These are phyloP conservation scores for Puffinus mauretanicus DNA, from an alignment of 2,113 vertebrate genomes.

Conservation along the genomic window DNA sequence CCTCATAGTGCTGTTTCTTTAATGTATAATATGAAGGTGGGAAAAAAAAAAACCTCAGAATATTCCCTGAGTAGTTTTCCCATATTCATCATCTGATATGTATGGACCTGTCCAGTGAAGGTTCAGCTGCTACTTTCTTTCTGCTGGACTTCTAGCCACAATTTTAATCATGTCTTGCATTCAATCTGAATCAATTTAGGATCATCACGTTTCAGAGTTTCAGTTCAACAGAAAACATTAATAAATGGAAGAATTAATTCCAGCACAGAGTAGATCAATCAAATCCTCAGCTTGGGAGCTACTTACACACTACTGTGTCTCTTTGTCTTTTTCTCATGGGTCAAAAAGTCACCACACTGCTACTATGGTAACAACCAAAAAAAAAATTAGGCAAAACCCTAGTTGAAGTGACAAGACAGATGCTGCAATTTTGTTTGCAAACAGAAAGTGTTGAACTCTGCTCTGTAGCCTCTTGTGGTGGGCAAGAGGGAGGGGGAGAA, in stretches of 20 bases:
- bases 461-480: not conserved
- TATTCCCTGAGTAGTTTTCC: not conserved
- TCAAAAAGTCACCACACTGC: constrained; percentile 2
- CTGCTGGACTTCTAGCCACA: not conserved
- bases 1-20: not conserved
- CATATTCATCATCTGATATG: not conserved
- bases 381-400: not conserved
- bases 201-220: constrained; percentile 14
- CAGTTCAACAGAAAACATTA: constrained; percentile 30
- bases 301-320: not conserved
- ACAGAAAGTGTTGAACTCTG: not conserved
- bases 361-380: not conserved
- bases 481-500: not conserved
- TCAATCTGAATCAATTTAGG: constrained; percentile 29
- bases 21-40: not conserved
- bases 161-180: constrained; percentile 13
- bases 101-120: not conserved
- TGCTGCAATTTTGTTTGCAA: constrained; percentile 31
- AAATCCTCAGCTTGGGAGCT: constrained; percentile 5
- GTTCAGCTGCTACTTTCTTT: not conserved
- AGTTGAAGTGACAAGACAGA: not conserved
- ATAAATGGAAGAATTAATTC: constrained; percentile 55
- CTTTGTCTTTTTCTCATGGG: not conserved
- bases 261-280: constrained; percentile 38
- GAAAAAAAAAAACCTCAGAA: not conserved